A percentile compares a stretch with the other conserved stretches of the same genome.
These are phyloP conservation scores for Chaenogobius annularis DNA, from an alignment of 2,113 vertebrate species.

Conservation along the genomic window DNA sequence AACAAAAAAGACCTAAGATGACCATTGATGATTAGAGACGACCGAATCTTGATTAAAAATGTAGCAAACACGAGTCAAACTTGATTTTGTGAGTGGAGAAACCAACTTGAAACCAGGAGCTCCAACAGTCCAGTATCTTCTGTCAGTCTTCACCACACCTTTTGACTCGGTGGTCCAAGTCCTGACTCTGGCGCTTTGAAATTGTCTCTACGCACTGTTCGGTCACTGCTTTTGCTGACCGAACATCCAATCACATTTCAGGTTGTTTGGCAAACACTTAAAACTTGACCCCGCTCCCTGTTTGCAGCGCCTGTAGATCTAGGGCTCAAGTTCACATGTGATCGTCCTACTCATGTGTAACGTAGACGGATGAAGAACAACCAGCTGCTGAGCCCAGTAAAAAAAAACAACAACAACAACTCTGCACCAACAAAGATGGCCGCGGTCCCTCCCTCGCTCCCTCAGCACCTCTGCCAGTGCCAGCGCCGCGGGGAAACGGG, in stretches of 20 bases:
- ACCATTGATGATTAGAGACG: no score
- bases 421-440: conserved; percentile 30
- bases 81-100: no score
- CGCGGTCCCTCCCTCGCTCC: background rate
- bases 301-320: conserved; percentile 12
- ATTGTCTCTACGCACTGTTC: no score
- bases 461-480: background rate
- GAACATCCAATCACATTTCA: background rate
- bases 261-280: conserved; percentile 5
- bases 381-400: background rate
- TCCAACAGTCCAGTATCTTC: no score
- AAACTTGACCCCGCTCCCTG: conserved; percentile 6
- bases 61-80: no score
- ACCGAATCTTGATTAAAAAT: no score
- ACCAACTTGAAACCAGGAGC: no score
- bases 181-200: no score
- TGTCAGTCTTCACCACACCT: no score
- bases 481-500: conserved; percentile 41
- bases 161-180: no score
- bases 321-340: conserved; percentile 25
- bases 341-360: background rate
- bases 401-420: background rate
- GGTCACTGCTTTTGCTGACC: background rate
- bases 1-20: no score
- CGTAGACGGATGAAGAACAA: conserved; percentile 1